phyloP scores from a whole-genome alignment of 2,888 invertebrate species.

The Taenaris catops region DNA sequence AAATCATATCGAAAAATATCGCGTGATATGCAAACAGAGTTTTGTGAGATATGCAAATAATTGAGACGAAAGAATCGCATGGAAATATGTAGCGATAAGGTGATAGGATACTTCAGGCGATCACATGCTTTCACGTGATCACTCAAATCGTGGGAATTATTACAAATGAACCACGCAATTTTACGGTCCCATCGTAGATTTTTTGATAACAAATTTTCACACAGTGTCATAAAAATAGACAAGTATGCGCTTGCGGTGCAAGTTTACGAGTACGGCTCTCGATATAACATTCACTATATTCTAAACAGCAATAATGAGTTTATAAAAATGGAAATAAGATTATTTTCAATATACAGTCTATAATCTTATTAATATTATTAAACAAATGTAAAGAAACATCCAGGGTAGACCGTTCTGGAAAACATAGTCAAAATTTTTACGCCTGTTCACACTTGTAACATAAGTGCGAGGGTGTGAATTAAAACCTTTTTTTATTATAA shows the following conservation, averaged over 20 bases:
- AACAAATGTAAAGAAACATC: too few species aligned
- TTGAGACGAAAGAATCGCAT: slow-evolving; percentile 44
- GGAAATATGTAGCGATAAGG: slow-evolving; percentile 57
- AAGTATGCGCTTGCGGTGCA: slow-evolving; percentile 1
- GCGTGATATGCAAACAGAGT: slow-evolving; percentile 29
- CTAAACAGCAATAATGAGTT: too few species aligned
- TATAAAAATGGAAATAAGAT: too few species aligned
- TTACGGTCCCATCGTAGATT: slow-evolving; percentile 31
- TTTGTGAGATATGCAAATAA: slow-evolving; percentile 41
- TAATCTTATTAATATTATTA: too few species aligned
- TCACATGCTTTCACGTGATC: slow-evolving; percentile 53
- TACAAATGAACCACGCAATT: slow-evolving; percentile 43
- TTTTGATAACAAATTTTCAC: slow-evolving; percentile 33
- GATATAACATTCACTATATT: too few species aligned
- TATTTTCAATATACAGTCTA: too few species aligned
- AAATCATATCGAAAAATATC: slow-evolving; percentile 6
- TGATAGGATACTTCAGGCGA: slow-evolving; percentile 50
- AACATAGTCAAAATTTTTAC: too few species aligned
- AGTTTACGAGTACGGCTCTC: background rate
- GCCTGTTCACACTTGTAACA: too few species aligned
- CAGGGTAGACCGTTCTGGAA: too few species aligned
- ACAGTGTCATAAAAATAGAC: slow-evolving; percentile 16
- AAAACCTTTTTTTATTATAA: too few species aligned
- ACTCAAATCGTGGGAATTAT: slow-evolving; percentile 56
- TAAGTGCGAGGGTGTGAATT: too few species aligned